Conservation (phyloP, 1,140 invertebrate species). For the Papilio polyxenes region DNA sequence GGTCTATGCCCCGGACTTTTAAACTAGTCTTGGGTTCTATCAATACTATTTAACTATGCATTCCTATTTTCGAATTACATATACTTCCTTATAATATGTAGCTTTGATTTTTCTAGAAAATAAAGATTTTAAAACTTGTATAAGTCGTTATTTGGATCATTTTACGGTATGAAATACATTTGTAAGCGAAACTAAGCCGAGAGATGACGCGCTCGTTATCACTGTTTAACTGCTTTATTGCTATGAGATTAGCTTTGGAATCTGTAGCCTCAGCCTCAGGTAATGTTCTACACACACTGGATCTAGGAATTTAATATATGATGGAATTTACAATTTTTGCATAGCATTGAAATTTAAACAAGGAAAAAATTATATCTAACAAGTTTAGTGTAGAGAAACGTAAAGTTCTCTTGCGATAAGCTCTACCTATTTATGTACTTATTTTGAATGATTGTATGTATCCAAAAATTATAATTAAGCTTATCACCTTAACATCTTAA, state of each 20-base stretch:
- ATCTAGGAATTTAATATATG: neutral
- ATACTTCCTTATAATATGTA: no score
- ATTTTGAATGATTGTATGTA: no score
- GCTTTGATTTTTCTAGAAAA: no score
- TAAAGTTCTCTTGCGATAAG: neutral
- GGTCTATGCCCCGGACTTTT: neutral
- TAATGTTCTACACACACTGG: neutral
- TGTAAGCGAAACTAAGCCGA: neutral
- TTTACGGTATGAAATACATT: neutral
- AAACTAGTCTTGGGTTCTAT: neutral
- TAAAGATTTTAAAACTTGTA: no score
- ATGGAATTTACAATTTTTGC: neutral
- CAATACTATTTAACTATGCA: no score
- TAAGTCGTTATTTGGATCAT: neutral
- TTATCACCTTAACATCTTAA: no score
- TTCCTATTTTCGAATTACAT: no score
- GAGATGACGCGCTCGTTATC: neutral
- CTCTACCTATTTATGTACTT: neutral
- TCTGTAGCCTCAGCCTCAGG: conserved; percentile 3
- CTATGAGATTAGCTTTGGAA: conserved; percentile 23
- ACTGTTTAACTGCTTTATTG: conserved; percentile 7
- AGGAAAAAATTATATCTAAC: neutral
- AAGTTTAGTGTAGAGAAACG: neutral
- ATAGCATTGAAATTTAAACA: neutral
- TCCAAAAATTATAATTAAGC: no score